Evolutionary conservation across 2,113 vertebrate species (phyloP).

Genomic region (Triplophysa rosa): DNA sequence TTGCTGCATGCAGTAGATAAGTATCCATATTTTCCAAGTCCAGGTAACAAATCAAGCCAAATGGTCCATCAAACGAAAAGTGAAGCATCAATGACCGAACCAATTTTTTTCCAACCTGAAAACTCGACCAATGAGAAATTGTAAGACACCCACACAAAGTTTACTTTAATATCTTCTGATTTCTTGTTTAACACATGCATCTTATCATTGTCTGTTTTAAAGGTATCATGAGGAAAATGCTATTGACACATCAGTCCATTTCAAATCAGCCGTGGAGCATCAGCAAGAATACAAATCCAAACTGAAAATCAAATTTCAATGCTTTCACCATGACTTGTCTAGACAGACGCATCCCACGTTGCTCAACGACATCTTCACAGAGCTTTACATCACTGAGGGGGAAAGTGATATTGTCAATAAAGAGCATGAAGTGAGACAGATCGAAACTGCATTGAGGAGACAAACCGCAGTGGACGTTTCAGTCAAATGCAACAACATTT

Average conservation of each 20-base stretch:
- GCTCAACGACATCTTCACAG: conserved; percentile 49
- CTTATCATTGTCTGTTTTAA: background rate
- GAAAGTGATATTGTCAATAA: conserved; percentile 29
- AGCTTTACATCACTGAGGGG: conserved; percentile 52
- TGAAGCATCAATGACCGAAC: conserved; percentile 6
- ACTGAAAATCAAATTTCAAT: conserved; percentile 38
- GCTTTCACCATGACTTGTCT: conserved; percentile 23
- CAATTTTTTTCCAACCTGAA: background rate
- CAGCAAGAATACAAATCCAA: conserved; percentile 22
- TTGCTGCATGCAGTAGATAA: background rate
- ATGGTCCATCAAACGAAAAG: background rate
- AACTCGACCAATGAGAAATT: background rate
- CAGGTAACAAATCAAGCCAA: background rate
- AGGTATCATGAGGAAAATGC: background rate
- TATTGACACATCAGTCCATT: background rate
- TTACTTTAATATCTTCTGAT: background rate
- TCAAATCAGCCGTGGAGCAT: background rate
- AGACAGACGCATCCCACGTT: background rate
- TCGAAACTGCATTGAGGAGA: conserved; percentile 36
- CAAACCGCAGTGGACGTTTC: conserved; percentile 29
- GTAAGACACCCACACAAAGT: background rate
- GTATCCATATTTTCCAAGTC: background rate
- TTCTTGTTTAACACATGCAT: background rate
- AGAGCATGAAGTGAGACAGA: conserved; percentile 51
- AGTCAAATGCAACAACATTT: conserved; percentile 49